Percentiles rank a stretch among this genome's conserved stretches.
phyloP scores from a whole-genome alignment of 2,888 invertebrate species.

The Psylliodes chrysocephalus region DNA sequence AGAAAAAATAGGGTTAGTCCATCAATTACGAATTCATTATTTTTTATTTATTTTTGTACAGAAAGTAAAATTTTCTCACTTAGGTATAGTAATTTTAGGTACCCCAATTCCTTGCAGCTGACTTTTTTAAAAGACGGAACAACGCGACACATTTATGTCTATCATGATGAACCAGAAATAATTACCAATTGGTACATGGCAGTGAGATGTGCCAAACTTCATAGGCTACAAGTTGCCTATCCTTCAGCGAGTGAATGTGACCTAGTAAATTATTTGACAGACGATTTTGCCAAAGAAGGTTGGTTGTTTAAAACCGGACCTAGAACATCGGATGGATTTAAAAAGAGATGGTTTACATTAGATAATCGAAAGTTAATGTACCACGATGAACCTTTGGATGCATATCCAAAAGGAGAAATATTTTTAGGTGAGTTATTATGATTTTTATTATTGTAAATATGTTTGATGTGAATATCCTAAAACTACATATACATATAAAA shows the following conservation, averaged over 20 bases:
- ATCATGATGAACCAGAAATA: constrained; percentile 86
- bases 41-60: too few species aligned
- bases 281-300: constrained; percentile 87
- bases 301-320: constrained; percentile 93
- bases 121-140: constrained; percentile 87
- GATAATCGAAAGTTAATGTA: constrained; percentile 94
- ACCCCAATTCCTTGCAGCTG: constrained; percentile 80
- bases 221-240: constrained; percentile 80
- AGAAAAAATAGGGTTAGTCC: constrained; percentile 74
- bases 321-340: constrained; percentile 80
- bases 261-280: constrained; percentile 76
- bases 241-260: constrained; percentile 80
- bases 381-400: constrained; percentile 86
- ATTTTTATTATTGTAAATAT: not conserved
- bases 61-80: too few species aligned
- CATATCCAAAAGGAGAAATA: constrained; percentile 91
- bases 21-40: not conserved
- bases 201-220: constrained; percentile 82
- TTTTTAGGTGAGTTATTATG: constrained; percentile 73
- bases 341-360: constrained; percentile 88
- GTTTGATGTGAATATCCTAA: too few species aligned
- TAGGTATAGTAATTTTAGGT: constrained; percentile 29
- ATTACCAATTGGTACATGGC: constrained; percentile 82
- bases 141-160: constrained; percentile 88
- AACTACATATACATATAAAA: too few species aligned